Base-by-base conservation (phyloP, 2,888 invertebrate genomes). In the Diaprepes abbreviatus region DNA sequence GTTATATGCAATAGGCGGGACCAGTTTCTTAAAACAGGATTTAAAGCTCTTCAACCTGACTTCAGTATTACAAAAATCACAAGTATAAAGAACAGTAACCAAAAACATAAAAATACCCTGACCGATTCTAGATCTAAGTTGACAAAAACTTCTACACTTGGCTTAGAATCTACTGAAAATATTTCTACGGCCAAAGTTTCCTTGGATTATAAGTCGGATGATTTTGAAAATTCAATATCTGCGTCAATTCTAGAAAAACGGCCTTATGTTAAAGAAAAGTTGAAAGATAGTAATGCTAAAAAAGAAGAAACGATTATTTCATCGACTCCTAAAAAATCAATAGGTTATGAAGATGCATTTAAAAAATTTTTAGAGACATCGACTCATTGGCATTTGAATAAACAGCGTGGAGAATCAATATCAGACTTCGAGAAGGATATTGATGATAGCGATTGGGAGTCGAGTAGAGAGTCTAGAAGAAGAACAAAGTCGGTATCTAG, bases 341-440 rank as follows among this genome's bases (percentile, higher is more conserved):
- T 31, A 9, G 58, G 58, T 1, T 58, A 58, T 31, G 58, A 58
- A 58, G 58, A 58, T 28, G 58, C 58, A 14, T 58, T 43, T 24
- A 58, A 31, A 31, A 14, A 9, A 12, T 58, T 58, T 43, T 31
- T 58, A 24, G 17, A 58, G 31, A 31, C 14, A 3, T 28, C 58
- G 3, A 31, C 9, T 14, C 14, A 3, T 9, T 55, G 16, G 21
- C 16, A 7, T 2, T 10, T 10, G n/a, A 14, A 21, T 4, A 35
- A 10, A 4, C 4, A 35, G 3, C 6, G 19, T 5, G 14, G 4
- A 1, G 24, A 43, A 17, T 58, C 55, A 14, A 5, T 36, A 12
- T 55, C 40, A 7, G 24, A 40, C 21, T 40, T 12, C 16, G 58
- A 58, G 24, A 31, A 24, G 24, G 21, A 57, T 14, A 19, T 17